These are phyloP conservation scores for Pseudanteris insignis DNA, from an alignment of 2,888 invertebrate genomes.

Conservation along the genomic window DNA sequence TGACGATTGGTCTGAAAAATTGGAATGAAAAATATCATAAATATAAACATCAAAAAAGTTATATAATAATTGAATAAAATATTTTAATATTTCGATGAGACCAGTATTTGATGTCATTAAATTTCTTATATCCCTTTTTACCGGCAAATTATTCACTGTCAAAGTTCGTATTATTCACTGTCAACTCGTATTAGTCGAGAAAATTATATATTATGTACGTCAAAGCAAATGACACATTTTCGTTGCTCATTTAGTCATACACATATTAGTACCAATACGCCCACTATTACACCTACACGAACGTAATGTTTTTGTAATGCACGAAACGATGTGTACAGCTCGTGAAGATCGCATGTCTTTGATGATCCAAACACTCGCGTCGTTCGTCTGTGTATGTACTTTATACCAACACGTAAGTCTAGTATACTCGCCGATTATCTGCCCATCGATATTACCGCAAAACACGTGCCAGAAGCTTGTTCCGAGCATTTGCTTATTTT, in stretches of 20 bases:
- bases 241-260: background rate
- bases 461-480: constrained; percentile 43
- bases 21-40: no score
- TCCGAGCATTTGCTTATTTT: constrained; percentile 33
- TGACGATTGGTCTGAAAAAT: no score
- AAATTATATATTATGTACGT: no score
- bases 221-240: constrained; percentile 7
- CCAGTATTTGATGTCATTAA: no score
- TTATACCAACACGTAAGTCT: constrained; percentile 39
- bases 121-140: no score
- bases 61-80: no score
- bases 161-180: no score
- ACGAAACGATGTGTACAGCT: constrained; percentile 46
- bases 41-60: no score
- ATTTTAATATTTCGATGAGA: no score
- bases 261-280: background rate
- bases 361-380: constrained; percentile 36
- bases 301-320: constrained; percentile 8
- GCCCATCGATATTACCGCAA: constrained; percentile 43
- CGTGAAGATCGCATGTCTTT: constrained; percentile 54
- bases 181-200: no score
- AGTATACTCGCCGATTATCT: constrained; percentile 41
- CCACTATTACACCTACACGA: constrained; percentile 1
- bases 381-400: constrained; percentile 15
- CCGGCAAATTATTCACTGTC: no score